phyloP scores from a whole-genome alignment of 1,140 invertebrate genomes.

The Drosophila miranda region DNA sequence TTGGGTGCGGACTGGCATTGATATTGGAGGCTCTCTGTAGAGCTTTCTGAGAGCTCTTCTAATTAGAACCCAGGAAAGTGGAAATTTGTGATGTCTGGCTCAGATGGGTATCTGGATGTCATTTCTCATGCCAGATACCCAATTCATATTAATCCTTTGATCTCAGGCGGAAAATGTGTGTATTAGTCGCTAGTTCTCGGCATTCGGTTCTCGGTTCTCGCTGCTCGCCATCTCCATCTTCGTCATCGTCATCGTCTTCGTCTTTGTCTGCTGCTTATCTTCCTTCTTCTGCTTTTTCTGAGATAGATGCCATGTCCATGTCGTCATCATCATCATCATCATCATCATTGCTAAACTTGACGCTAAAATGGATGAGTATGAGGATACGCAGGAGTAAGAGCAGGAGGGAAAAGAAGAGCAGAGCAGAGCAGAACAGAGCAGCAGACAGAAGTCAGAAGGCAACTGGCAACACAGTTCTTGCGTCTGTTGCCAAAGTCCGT shows the following conservation, averaged over 20 bases:
- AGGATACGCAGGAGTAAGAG: constrained; percentile 50
- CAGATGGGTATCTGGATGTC: constrained; percentile 48
- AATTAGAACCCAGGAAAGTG: constrained; percentile 67
- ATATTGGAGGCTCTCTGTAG: background rate
- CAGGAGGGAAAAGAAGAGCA: constrained; percentile 19
- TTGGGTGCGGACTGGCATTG: too few relatives aligned
- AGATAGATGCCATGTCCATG: constrained; percentile 61
- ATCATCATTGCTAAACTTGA: constrained; percentile 61
- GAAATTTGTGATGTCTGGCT: constrained; percentile 59
- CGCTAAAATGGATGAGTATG: constrained; percentile 63
- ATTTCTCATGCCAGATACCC: constrained; percentile 44
- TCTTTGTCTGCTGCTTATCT: constrained; percentile 2
- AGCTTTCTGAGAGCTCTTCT: constrained; percentile 29
- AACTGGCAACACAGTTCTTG: constrained; percentile 10
- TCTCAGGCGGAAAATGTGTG: constrained; percentile 72
- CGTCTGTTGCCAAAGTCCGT: constrained; percentile 68
- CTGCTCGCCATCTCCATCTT: constrained; percentile 13
- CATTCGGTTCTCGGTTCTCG: constrained; percentile 5
- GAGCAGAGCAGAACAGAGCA: constrained; percentile 12
- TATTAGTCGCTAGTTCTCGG: constrained; percentile 42
- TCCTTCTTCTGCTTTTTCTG: constrained; percentile 5
- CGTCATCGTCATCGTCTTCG: background rate
- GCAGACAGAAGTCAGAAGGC: background rate
- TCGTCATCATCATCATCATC: constrained; percentile 74
- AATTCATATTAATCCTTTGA: constrained; percentile 67